These are phyloP conservation scores for Epinotia nisella DNA, from an alignment of 2,888 invertebrate species.

Conservation along the genomic window DNA sequence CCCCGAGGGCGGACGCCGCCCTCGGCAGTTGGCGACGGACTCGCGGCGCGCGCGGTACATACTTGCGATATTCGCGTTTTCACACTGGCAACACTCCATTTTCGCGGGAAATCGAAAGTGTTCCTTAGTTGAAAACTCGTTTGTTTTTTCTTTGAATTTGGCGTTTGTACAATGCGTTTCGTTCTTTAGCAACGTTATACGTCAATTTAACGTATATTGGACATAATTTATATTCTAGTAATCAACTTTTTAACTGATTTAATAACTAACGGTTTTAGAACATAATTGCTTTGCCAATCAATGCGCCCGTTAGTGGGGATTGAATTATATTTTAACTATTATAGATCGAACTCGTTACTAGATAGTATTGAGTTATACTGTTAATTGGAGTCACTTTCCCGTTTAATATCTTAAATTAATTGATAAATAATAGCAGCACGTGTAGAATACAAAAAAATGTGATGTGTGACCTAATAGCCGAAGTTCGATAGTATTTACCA, in stretches of 20 bases:
- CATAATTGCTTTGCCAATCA: constrained; percentile 49
- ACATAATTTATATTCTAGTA: constrained; percentile 34
- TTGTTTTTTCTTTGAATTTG: background rate
- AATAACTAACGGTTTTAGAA: constrained; percentile 44
- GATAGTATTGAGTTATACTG: constrained; percentile 28
- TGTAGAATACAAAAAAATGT: constrained; percentile 23
- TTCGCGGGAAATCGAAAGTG: constrained; percentile 41
- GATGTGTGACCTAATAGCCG: background rate
- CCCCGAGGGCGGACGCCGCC: constrained; percentile 80
- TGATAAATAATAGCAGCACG: constrained; percentile 36
- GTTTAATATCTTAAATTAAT: constrained; percentile 31
- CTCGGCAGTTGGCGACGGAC: constrained; percentile 77
- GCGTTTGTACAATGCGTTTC: background rate
- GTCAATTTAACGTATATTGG: constrained; percentile 7
- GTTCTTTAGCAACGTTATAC: background rate
- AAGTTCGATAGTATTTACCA: constrained; percentile 3
- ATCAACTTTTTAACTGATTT: constrained; percentile 37
- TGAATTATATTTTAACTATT: constrained; percentile 40
- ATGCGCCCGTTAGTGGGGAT: constrained; percentile 43
- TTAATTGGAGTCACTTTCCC: constrained; percentile 32
- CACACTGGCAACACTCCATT: constrained; percentile 37
- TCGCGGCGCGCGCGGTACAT: constrained; percentile 60
- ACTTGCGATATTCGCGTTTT: constrained; percentile 21
- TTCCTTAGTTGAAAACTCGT: background rate
- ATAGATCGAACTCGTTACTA: constrained; percentile 46